Conservation (phyloP, 2,888 invertebrate genomes). For the Hoplodrina ambigua region DNA sequence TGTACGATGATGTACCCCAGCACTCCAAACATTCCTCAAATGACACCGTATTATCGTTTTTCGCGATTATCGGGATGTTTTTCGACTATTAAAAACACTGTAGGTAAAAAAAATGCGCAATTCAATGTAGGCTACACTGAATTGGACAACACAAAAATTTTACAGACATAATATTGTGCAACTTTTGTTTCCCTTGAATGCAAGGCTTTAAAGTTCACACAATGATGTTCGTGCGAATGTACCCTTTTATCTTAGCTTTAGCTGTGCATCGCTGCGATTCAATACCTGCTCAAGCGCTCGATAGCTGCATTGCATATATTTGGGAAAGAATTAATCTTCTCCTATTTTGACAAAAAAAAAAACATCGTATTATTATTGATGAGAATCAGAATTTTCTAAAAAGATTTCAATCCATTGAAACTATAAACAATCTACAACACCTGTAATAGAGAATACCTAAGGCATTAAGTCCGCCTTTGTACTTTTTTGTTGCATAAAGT, state of each 20-base stretch:
- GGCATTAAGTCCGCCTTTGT: too few species aligned
- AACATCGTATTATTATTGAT: too few species aligned
- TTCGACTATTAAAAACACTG: neutral
- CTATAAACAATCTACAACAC: too few species aligned
- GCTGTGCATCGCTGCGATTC: constrained; percentile 31
- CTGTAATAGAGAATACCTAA: too few species aligned
- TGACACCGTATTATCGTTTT: too few species aligned
- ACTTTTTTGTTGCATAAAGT: too few species aligned
- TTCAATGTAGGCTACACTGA: too few species aligned
- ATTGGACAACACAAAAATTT: neutral
- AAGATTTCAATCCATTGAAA: too few species aligned
- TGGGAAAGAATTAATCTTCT: neutral
- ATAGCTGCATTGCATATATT: neutral
- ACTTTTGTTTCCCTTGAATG: neutral
- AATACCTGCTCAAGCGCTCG: constrained; percentile 7
- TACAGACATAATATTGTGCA: neutral
- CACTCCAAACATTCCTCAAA: too few species aligned
- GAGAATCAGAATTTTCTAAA: too few species aligned
- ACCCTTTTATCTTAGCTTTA: neutral
- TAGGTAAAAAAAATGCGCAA: neutral
- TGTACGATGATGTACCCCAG: neutral
- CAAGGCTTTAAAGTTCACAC: neutral
- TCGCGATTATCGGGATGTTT: neutral
- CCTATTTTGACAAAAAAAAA: too few species aligned
- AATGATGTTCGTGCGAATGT: constrained; percentile 20